Conservation (phyloP, 2,888 invertebrate genomes). For the Maniola hyperantus region DNA sequence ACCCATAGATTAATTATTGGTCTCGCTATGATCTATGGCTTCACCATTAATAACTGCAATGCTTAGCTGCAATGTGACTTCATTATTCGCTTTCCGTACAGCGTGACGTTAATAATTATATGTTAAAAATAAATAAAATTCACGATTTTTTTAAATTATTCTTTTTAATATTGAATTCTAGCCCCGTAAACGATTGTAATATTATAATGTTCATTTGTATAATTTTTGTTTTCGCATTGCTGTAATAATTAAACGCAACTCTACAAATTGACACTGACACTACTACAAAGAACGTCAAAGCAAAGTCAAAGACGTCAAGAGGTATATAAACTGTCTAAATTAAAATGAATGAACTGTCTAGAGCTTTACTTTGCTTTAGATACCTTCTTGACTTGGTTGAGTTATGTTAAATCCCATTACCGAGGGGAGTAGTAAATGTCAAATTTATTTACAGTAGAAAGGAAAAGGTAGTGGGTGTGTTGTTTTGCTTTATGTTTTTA, state of each 20-base stretch:
- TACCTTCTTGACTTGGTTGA: not conserved
- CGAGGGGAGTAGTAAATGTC: conserved; percentile 30
- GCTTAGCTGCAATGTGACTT: too few relatives aligned
- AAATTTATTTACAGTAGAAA: conserved; percentile 65
- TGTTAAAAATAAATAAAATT: too few relatives aligned
- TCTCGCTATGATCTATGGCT: too few relatives aligned
- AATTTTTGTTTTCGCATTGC: too few relatives aligned
- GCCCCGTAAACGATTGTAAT: too few relatives aligned
- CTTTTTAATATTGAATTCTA: too few relatives aligned
- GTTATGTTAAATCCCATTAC: not conserved
- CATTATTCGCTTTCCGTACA: too few relatives aligned
- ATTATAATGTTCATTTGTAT: too few relatives aligned
- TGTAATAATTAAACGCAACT: conserved; percentile 10
- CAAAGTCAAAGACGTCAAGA: conserved; percentile 1
- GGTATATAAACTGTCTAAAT: not conserved
- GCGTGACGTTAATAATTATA: too few relatives aligned
- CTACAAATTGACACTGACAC: conserved; percentile 1
- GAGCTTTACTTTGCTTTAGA: not conserved
- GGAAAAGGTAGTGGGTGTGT: conserved; percentile 75
- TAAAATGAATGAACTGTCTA: not conserved
- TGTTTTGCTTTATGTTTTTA: conserved; percentile 58
- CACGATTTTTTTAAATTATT: too few relatives aligned
- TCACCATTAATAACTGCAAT: too few relatives aligned
- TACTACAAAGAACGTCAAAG: not conserved
- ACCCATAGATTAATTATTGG: too few relatives aligned